phyloP scores from a whole-genome alignment of 1,140 invertebrate species.

The Elymnias hypermnestra region DNA sequence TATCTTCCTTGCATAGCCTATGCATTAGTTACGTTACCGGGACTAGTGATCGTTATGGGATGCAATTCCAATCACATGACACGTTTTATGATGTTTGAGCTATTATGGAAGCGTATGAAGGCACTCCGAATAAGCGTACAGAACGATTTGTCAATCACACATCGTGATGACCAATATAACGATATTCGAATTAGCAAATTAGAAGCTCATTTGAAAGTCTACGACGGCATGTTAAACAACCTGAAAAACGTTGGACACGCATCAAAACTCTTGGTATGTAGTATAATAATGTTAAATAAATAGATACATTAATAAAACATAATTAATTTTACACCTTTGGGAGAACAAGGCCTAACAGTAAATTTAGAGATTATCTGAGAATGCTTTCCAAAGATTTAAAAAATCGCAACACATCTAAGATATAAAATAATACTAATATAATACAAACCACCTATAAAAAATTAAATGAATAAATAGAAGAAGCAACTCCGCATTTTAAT shows the following conservation, averaged over 20 bases:
- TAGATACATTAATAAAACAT: no score
- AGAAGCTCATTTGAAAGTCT: conserved; percentile 1
- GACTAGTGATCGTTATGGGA: not conserved
- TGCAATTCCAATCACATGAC: conserved; percentile 4
- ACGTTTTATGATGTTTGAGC: conserved; percentile 15
- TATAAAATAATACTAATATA: no score
- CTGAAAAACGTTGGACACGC: conserved; percentile 2
- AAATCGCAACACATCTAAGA: no score
- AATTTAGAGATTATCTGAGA: no score
- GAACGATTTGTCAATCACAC: not conserved
- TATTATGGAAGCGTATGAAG: conserved; percentile 8
- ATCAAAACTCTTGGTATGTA: conserved; percentile 10
- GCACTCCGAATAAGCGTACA: not conserved
- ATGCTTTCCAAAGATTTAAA: no score
- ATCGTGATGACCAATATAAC: not conserved
- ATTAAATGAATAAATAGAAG: no score
- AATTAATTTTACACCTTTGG: no score
- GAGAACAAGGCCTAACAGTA: no score
- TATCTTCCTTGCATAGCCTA: not conserved
- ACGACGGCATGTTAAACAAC: conserved; percentile 2
- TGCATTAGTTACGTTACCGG: not conserved
- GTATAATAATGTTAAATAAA: no score
- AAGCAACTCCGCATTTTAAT: no score
- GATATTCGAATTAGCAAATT: not conserved
- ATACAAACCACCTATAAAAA: no score